Percentiles rank a stretch among this genome's conserved stretches.
Conservation (phyloP, 2,113 vertebrate species). For the Colaptes auratus region DNA sequence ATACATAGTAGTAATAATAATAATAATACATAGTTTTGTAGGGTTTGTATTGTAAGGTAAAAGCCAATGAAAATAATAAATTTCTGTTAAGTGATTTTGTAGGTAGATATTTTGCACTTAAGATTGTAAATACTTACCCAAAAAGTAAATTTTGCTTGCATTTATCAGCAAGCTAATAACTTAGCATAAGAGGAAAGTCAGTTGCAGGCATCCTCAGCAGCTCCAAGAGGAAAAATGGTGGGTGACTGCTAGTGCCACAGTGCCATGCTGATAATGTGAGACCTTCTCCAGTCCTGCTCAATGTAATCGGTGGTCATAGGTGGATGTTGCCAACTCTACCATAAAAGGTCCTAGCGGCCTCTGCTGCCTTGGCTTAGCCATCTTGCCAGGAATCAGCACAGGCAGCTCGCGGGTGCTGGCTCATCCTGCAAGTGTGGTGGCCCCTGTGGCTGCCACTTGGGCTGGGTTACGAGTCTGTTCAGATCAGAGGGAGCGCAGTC, state of each 20-base stretch:
- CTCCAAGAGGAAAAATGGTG: not conserved
- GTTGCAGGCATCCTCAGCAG: not conserved
- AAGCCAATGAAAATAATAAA: slow-evolving; percentile 49
- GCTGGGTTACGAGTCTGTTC: not conserved
- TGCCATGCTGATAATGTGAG: not conserved
- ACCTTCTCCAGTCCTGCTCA: not conserved
- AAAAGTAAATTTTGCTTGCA: not conserved
- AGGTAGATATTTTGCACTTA: slow-evolving; percentile 1
- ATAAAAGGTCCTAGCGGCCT: not conserved
- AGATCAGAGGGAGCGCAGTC: not conserved
- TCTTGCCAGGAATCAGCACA: rapidly evolving
- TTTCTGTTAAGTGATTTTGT: not conserved
- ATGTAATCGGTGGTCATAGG: not conserved
- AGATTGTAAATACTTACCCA: not conserved
- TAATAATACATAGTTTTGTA: no score
- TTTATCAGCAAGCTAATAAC: slow-evolving; percentile 47
- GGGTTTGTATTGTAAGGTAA: slow-evolving; percentile 1
- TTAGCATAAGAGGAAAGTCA: not conserved
- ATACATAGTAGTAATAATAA: no score
- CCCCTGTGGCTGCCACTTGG: rapidly evolving
- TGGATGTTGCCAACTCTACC: not conserved
- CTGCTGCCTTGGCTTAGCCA: not conserved
- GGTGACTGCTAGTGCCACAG: not conserved
- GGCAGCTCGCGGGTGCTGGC: rapidly evolving
- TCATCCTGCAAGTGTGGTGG: not conserved